Conservation (phyloP, 2,797 vertebrate genomes). For the Phyllotis vaccarum region DNA sequence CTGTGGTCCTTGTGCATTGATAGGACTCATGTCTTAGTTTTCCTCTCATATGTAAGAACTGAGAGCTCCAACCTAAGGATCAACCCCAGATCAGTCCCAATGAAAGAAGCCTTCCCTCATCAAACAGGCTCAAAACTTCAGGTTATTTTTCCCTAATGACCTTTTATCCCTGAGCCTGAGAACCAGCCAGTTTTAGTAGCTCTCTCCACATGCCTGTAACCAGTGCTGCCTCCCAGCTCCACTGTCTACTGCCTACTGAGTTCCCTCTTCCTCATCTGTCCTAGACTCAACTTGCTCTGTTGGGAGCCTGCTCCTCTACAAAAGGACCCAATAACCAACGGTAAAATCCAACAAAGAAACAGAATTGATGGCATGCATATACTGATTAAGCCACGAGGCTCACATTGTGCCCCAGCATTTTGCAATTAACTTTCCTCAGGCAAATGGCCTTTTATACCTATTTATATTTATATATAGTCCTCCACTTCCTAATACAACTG, state of each 20-base stretch:
- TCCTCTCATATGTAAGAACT: background rate
- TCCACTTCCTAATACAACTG: background rate
- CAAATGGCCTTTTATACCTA: background rate
- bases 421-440: background rate
- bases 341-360: background rate
- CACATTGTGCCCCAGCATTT: background rate
- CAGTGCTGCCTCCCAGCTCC: background rate
- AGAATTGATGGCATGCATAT: background rate
- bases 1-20: background rate
- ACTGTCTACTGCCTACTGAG: background rate
- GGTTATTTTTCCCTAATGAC: too few species aligned
- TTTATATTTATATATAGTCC: too few species aligned
- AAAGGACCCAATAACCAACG: background rate
- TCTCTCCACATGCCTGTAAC: background rate
- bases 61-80: background rate
- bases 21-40: background rate
- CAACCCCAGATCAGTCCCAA: too few species aligned
- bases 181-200: too few species aligned
- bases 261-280: background rate
- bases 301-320: background rate
- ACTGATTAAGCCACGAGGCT: background rate
- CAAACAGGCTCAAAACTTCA: background rate
- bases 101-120: background rate
- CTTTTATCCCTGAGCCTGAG: background rate
- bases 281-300: accelerated